A percentile compares a stretch with the other conserved stretches of the same genome.
Evolutionary conservation across 2,888 invertebrate genomes (phyloP).

Genomic region (Atethmia centrago): DNA sequence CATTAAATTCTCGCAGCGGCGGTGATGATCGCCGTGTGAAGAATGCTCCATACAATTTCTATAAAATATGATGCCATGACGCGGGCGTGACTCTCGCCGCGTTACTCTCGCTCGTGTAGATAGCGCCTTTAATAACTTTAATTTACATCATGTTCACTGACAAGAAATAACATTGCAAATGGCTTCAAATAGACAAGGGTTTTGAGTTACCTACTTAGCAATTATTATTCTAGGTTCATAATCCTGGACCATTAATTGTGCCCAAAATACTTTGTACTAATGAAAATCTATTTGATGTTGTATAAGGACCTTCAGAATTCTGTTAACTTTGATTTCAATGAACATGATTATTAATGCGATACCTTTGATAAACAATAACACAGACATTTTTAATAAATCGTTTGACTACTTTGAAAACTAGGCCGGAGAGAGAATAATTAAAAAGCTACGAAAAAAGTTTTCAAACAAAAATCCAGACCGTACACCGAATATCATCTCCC

Average conservation of each 20-base stretch:
- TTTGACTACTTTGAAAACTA: constrained; percentile 20
- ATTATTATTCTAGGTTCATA: constrained; percentile 25
- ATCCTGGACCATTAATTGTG: constrained; percentile 13
- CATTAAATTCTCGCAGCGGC: too few species aligned
- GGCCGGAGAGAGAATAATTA: constrained; percentile 14
- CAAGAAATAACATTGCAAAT: constrained; percentile 17
- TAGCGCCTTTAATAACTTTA: background rate
- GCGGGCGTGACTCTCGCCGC: too few species aligned
- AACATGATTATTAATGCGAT: constrained; percentile 4
- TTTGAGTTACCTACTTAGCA: constrained; percentile 1
- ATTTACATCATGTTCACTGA: constrained; percentile 13
- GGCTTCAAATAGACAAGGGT: constrained; percentile 23
- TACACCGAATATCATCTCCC: constrained; percentile 49
- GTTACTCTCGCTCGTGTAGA: too few species aligned
- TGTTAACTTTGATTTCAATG: constrained; percentile 7
- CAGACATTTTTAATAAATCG: background rate
- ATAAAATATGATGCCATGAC: too few species aligned
- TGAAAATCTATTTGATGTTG: constrained; percentile 41
- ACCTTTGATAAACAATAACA: constrained; percentile 10
- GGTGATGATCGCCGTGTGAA: too few species aligned
- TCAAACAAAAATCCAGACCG: constrained; percentile 18
- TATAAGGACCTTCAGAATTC: constrained; percentile 12
- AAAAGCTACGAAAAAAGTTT: constrained; percentile 27
- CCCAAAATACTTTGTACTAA: constrained; percentile 18
- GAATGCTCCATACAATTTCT: too few species aligned